These are phyloP conservation scores for Drosophila pullipes DNA, from an alignment of 2,888 invertebrate genomes.

Conservation along the genomic window DNA sequence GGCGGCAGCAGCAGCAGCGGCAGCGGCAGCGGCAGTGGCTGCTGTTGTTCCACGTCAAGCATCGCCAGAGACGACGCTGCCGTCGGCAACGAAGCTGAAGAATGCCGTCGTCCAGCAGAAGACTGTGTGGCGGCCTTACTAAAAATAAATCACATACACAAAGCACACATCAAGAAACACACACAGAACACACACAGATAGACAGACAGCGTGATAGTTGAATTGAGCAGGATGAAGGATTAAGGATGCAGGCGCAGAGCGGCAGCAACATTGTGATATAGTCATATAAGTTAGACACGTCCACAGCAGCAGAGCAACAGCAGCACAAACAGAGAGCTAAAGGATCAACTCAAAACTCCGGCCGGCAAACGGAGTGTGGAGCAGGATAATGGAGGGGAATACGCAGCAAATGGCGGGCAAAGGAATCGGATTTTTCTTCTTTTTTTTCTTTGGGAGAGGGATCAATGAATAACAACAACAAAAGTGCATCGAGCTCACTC, in stretches of 20 bases:
- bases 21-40: slow-evolving; percentile 1
- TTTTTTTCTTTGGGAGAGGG: not conserved
- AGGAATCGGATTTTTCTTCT: not conserved
- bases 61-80: slow-evolving; percentile 79
- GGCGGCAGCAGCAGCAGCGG: slow-evolving; percentile 13
- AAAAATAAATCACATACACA: not conserved
- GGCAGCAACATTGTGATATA: slow-evolving; percentile 83
- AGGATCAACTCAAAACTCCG: slow-evolving; percentile 51
- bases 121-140: slow-evolving; percentile 92
- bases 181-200: slow-evolving; percentile 11
- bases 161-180: slow-evolving; percentile 1
- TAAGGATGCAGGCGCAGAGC: slow-evolving; percentile 64
- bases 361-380: slow-evolving; percentile 65
- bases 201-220: slow-evolving; percentile 47
- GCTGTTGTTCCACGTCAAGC: slow-evolving; percentile 57
- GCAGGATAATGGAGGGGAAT: not conserved
- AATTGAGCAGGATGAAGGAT: slow-evolving; percentile 30
- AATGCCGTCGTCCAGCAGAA: slow-evolving; percentile 87
- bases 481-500: slow-evolving; percentile 73
- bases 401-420: not conserved
- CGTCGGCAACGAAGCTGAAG: slow-evolving; percentile 88
- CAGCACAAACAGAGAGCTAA: slow-evolving; percentile 6
- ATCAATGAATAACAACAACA: not conserved
- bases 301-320: slow-evolving; percentile 36
- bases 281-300: slow-evolving; percentile 74